These are phyloP conservation scores for Neosilurus mollespiculum DNA, from an alignment of 2,797 vertebrate genomes.

Conservation along the genomic window DNA sequence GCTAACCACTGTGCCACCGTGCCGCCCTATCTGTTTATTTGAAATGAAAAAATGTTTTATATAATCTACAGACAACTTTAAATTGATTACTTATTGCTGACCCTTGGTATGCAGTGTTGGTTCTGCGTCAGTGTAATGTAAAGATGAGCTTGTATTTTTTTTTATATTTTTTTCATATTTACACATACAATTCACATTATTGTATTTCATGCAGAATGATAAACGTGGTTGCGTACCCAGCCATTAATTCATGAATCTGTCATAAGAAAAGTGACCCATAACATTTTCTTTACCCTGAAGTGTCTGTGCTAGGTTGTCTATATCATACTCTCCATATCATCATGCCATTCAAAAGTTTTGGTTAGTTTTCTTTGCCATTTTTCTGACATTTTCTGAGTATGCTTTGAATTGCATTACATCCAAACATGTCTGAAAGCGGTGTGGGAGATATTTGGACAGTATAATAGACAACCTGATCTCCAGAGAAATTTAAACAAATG, in stretches of 20 bases:
- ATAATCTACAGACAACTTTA: background rate
- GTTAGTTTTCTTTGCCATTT: background rate
- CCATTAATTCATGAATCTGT: background rate
- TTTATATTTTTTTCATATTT: too few species aligned
- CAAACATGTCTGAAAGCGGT: background rate
- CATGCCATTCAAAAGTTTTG: background rate
- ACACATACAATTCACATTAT: too few species aligned
- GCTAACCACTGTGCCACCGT: too few species aligned
- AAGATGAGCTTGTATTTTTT: too few species aligned
- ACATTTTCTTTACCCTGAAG: slow-evolving; percentile 3
- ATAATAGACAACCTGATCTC: background rate
- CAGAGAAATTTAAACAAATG: background rate
- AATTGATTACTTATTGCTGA: background rate
- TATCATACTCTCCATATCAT: slow-evolving; percentile 3
- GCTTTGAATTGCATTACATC: background rate
- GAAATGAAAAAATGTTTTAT: background rate
- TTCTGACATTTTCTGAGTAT: background rate
- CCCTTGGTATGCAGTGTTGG: background rate
- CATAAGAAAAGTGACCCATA: background rate
- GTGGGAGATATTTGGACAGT: slow-evolving; percentile 11
- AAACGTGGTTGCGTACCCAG: background rate
- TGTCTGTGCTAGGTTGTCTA: background rate
- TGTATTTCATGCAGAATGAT: background rate
- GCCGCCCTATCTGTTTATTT: background rate
- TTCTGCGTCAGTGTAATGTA: too few species aligned